Percentiles rank a stretch among this genome's conserved stretches.
phyloP scores from a whole-genome alignment of 2,888 invertebrate genomes.

The Lissonota sp. region DNA sequence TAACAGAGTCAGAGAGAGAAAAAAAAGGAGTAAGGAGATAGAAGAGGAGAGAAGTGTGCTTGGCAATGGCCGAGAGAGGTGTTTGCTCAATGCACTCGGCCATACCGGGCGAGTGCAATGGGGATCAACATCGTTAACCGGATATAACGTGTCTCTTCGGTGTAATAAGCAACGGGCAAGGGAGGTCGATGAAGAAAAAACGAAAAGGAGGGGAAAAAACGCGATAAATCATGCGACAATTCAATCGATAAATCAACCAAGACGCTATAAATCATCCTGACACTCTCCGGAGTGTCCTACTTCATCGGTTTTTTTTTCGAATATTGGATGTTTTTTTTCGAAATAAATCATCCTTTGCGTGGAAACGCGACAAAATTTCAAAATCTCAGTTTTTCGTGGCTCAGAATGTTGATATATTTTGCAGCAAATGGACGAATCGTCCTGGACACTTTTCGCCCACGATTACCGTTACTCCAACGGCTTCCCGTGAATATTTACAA shows the following conservation, averaged over 20 bases:
- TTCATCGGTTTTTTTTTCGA: conserved; percentile 1
- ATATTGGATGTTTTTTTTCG: neutral
- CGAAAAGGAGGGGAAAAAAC: neutral
- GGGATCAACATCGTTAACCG: conserved; percentile 50
- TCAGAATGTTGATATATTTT: conserved; percentile 8
- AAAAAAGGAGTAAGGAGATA: conserved; percentile 9
- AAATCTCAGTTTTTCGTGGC: neutral
- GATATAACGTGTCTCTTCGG: conserved; percentile 22
- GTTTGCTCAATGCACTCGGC: conserved; percentile 49
- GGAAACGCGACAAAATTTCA: conserved; percentile 2
- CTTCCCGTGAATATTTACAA: conserved; percentile 16
- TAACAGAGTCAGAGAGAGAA: conserved; percentile 32
- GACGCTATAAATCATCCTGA: conserved; percentile 45
- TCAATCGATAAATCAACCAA: conserved; percentile 53
- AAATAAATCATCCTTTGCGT: neutral
- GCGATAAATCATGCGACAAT: conserved; percentile 52
- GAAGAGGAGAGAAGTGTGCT: conserved; percentile 35
- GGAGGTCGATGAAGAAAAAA: neutral
- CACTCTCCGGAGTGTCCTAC: conserved; percentile 29
- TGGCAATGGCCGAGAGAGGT: conserved; percentile 61
- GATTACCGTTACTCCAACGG: conserved; percentile 28
- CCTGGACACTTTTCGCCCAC: conserved; percentile 49
- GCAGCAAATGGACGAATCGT: conserved; percentile 32
- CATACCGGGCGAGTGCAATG: conserved; percentile 42
- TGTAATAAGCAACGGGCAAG: conserved; percentile 33